These are phyloP conservation scores for Deroplatys truncata DNA, from an alignment of 2,888 invertebrate genomes.

Conservation along the genomic window DNA sequence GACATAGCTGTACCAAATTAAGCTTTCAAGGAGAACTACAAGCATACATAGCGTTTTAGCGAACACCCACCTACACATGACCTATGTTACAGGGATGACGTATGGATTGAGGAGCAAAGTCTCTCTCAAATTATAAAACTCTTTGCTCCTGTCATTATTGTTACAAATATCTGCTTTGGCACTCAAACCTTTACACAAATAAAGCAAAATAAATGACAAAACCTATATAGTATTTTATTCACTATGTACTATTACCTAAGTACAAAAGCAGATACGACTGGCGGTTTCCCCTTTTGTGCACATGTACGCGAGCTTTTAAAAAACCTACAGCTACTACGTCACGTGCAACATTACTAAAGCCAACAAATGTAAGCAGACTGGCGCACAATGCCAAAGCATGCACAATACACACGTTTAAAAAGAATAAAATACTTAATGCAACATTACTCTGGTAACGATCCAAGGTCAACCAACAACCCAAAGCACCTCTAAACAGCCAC, in stretches of 20 bases:
- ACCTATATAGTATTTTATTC: background rate
- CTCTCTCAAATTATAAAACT: background rate
- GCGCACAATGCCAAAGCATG: background rate
- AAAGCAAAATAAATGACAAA: background rate
- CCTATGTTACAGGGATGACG: background rate
- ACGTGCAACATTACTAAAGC: background rate
- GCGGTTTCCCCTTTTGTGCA: background rate
- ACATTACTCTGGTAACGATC: background rate
- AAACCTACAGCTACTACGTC: background rate
- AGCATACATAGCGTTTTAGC: background rate
- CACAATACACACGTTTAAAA: background rate
- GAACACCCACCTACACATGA: background rate
- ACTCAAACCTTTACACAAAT: background rate
- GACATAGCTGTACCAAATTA: background rate
- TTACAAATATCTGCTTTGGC: background rate
- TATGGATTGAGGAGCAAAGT: background rate
- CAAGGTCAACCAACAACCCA: background rate
- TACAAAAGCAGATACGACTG: background rate
- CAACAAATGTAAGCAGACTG: background rate
- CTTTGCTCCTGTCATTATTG: background rate
- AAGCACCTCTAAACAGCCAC: conserved; percentile 28
- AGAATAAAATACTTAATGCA: background rate
- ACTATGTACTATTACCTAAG: background rate
- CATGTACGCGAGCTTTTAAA: background rate
- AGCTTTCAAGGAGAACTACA: background rate